Evolutionary conservation across 2,888 invertebrate genomes (phyloP).

Genomic region (Oxycera nigricornis): DNA sequence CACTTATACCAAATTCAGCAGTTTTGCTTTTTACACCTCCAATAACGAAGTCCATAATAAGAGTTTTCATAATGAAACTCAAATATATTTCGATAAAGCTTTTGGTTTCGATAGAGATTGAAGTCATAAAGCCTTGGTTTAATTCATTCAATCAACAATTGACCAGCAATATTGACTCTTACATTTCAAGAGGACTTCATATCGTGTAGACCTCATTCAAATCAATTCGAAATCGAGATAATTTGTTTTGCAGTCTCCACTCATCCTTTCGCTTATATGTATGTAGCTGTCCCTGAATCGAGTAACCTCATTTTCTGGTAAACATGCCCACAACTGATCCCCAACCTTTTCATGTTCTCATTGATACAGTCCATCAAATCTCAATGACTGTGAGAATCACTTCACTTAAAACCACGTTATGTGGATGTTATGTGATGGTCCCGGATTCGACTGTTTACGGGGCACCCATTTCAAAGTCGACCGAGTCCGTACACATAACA

Average conservation of each 20-base stretch:
- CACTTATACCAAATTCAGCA: too few relatives aligned
- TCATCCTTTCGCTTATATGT: background rate
- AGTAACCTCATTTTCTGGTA: background rate
- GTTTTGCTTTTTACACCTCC: too few relatives aligned
- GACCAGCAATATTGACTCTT: too few relatives aligned
- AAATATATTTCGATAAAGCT: too few relatives aligned
- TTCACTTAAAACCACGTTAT: constrained; percentile 40
- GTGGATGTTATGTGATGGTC: background rate
- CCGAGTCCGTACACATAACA: background rate
- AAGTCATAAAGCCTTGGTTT: too few relatives aligned
- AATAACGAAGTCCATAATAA: too few relatives aligned
- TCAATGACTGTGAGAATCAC: constrained; percentile 38
- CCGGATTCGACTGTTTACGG: too few relatives aligned
- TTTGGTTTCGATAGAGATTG: too few relatives aligned
- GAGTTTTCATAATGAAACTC: too few relatives aligned
- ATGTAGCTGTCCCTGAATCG: background rate
- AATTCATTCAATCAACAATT: too few relatives aligned
- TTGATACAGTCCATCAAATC: constrained; percentile 37
- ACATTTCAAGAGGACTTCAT: background rate
- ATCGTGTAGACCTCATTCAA: background rate
- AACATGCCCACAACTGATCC: background rate
- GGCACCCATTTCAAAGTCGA: background rate
- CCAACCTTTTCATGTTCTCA: background rate
- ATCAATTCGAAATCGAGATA: background rate
- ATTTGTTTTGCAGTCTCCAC: background rate